These are phyloP conservation scores for Petrocephalus zakoni DNA, from an alignment of 2,113 vertebrate genomes.

Conservation along the genomic window DNA sequence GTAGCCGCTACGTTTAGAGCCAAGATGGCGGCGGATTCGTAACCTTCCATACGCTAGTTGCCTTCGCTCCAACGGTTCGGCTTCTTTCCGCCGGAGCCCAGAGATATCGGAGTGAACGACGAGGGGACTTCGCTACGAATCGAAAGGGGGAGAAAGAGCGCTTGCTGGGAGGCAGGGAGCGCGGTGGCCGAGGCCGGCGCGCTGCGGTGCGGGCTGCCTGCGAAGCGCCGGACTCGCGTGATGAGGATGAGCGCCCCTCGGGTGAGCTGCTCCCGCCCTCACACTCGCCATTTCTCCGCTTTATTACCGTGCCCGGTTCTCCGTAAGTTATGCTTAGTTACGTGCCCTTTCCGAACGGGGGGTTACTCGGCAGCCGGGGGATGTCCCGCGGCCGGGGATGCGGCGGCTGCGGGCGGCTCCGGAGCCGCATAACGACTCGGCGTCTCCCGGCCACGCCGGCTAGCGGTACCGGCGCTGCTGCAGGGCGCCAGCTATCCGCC, in stretches of 20 bases:
- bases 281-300: too few relatives aligned
- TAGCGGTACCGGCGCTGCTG: not conserved
- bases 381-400: not conserved
- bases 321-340: not conserved
- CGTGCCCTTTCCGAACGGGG: not conserved
- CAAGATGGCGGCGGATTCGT: conserved; percentile 51
- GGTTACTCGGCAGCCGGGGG: not conserved
- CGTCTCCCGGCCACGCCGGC: not conserved
- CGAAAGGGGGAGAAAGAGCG: conserved; percentile 27
- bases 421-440: not conserved
- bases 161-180: conserved; percentile 30
- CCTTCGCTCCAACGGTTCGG: conserved; percentile 50
- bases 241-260: conserved; percentile 62
- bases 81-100: conserved; percentile 29
- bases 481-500: not conserved
- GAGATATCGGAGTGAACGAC: conserved; percentile 21
- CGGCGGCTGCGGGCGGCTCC: not conserved
- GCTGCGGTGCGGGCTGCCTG: not conserved
- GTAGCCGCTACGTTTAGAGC: conserved; percentile 28
- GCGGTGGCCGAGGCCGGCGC: not conserved
- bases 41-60: conserved; percentile 35
- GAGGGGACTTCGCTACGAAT: conserved; percentile 4
- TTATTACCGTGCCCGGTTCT: not conserved
- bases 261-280: too few relatives aligned
- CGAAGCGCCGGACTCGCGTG: conserved; percentile 22